These are phyloP conservation scores for Tipula helvola DNA, from an alignment of 2,888 invertebrate genomes.

Conservation along the genomic window DNA sequence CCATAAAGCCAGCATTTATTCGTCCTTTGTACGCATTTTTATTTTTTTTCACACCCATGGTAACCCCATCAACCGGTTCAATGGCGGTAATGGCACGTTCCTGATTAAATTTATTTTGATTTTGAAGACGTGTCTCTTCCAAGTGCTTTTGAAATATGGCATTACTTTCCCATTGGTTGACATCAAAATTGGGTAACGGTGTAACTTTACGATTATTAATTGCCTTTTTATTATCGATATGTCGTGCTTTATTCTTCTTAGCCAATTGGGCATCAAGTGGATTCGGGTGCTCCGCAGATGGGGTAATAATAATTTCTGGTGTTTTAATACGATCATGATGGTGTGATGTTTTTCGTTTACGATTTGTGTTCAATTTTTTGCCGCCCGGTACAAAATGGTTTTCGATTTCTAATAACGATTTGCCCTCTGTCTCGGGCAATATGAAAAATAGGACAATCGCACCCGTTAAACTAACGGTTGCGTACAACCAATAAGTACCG, in stretches of 20 bases:
- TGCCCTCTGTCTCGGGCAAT: constrained; percentile 74
- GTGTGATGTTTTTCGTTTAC: not conserved
- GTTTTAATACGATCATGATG: not conserved
- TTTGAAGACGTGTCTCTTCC: not conserved
- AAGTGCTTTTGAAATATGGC: not conserved
- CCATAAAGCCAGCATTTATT: not conserved
- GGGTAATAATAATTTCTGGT: not conserved
- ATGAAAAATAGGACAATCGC: constrained; percentile 50
- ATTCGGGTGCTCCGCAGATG: not conserved
- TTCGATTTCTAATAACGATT: constrained; percentile 38
- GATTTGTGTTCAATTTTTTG: not conserved
- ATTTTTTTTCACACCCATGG: not conserved
- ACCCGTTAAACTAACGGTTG: constrained; percentile 48
- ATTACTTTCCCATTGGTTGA: not conserved
- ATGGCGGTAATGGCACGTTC: not conserved
- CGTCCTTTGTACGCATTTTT: not conserved
- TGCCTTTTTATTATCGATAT: not conserved
- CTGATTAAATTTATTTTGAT: not conserved
- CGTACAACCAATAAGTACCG: constrained; percentile 61
- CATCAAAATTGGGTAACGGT: constrained; percentile 10
- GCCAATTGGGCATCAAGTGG: not conserved
- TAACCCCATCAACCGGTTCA: not conserved
- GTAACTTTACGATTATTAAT: not conserved
- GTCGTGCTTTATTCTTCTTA: not conserved
- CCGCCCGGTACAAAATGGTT: not conserved